Conservation (phyloP, 2,888 invertebrate genomes). For the Chelonus formosanus region DNA sequence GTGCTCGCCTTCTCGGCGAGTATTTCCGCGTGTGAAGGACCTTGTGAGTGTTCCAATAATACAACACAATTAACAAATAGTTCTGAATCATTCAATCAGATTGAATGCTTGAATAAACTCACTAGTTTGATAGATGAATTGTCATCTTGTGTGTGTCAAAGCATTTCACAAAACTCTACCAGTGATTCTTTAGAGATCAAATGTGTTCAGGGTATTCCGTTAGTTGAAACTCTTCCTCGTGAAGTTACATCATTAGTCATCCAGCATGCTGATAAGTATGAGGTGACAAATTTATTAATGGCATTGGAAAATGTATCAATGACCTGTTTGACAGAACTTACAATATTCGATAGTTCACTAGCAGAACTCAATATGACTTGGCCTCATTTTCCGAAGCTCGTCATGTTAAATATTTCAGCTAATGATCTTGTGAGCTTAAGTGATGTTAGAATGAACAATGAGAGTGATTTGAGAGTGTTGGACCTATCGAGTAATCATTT, state of each 20-base stretch:
- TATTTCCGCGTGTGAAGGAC: slow-evolving; percentile 56
- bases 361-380: slow-evolving; percentile 50
- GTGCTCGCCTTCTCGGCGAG: slow-evolving; percentile 61
- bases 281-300: slow-evolving; percentile 43
- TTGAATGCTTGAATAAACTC: slow-evolving; percentile 31
- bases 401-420: slow-evolving; percentile 53
- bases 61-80: slow-evolving; percentile 17
- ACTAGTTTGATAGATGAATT: slow-evolving; percentile 15
- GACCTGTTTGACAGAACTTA: slow-evolving; percentile 29
- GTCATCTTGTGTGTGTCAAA: slow-evolving; percentile 27
- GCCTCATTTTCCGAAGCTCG: slow-evolving; percentile 42
- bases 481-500: slow-evolving; percentile 73
- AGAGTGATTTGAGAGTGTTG: slow-evolving; percentile 65
- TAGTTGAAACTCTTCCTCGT: slow-evolving; percentile 33
- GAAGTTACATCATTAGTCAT: slow-evolving; percentile 45
- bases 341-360: slow-evolving; percentile 53
- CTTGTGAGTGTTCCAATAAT: slow-evolving; percentile 51
- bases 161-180: slow-evolving; percentile 23
- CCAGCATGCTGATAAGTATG: slow-evolving; percentile 40
- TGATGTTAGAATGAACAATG: slow-evolving; percentile 38
- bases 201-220: slow-evolving; percentile 39
- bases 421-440: slow-evolving; percentile 49
- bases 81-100: slow-evolving; percentile 8
- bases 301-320: slow-evolving; percentile 40
- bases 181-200: slow-evolving; percentile 39